phyloP scores from a whole-genome alignment of 2,888 invertebrate genomes.

The Luperina testacea region DNA sequence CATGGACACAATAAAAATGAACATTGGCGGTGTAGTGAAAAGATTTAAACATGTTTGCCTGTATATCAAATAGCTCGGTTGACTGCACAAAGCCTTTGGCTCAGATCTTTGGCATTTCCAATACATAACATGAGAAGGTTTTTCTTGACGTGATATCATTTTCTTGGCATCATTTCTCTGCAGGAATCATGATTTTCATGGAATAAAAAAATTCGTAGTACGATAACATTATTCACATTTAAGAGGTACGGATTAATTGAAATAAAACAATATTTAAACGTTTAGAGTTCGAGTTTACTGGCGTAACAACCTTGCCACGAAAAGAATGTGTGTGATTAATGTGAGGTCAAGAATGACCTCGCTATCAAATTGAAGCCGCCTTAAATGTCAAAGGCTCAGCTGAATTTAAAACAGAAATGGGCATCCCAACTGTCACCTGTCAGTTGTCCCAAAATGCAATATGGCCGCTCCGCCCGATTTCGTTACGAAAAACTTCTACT shows the following conservation, averaged over 20 bases:
- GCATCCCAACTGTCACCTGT: slow-evolving; percentile 11
- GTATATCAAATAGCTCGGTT: background rate
- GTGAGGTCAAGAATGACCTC: slow-evolving; percentile 21
- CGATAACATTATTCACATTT: background rate
- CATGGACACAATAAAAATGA: background rate
- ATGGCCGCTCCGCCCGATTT: slow-evolving; percentile 9
- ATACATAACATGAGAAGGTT: background rate
- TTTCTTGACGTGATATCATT: slow-evolving; percentile 15
- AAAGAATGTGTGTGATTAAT: slow-evolving; percentile 6
- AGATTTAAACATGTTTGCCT: background rate
- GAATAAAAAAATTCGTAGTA: background rate
- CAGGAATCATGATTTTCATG: background rate
- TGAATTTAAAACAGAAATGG: slow-evolving; percentile 16
- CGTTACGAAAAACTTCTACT: background rate
- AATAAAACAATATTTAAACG: background rate
- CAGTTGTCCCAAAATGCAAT: slow-evolving; percentile 16
- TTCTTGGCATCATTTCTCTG: slow-evolving; percentile 3
- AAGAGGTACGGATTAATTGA: background rate
- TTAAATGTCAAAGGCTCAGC: slow-evolving; percentile 26
- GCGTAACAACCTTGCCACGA: background rate
- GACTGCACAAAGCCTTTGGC: background rate
- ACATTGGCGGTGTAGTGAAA: background rate
- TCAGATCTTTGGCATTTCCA: slow-evolving; percentile 9
- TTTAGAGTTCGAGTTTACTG: background rate
- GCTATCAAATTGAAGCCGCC: background rate